phyloP scores from a whole-genome alignment of 92 coral and sea anemone species.

The Epizoanthus scotinus region DNA sequence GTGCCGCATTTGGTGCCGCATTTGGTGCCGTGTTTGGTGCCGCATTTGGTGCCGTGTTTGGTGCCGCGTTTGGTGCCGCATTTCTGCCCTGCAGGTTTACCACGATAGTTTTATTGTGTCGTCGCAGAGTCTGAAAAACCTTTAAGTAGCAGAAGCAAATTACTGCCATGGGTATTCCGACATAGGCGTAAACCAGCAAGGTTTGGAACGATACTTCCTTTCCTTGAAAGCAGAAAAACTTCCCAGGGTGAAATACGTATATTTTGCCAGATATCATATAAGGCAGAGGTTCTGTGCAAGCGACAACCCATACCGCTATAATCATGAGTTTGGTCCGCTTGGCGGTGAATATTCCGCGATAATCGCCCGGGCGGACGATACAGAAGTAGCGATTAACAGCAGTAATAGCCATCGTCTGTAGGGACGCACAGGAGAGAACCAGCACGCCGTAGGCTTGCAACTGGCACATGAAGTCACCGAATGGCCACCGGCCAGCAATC shows the following conservation, averaged over 20 bases:
- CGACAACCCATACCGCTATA: slow-evolving; percentile 47
- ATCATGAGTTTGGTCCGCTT: slow-evolving; percentile 37
- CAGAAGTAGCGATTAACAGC: slow-evolving; percentile 64
- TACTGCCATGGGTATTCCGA: slow-evolving; percentile 49
- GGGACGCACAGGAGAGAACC: slow-evolving; percentile 54
- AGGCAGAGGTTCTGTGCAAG: slow-evolving; percentile 39
- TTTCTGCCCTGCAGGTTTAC: neutral
- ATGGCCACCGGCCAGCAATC: slow-evolving; percentile 29
- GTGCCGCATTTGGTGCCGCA: too few relatives aligned
- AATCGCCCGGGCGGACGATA: slow-evolving; percentile 50
- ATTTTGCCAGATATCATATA: slow-evolving; percentile 38
- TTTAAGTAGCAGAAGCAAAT: slow-evolving; percentile 48
- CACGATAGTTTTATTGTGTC: slow-evolving; percentile 39
- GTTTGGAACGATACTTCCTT: slow-evolving; percentile 42
- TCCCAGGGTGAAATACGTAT: slow-evolving; percentile 51
- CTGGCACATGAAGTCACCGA: slow-evolving; percentile 38
- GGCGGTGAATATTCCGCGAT: slow-evolving; percentile 49
- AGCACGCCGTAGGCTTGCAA: slow-evolving; percentile 55
- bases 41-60: too few relatives aligned
- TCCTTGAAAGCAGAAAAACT: slow-evolving; percentile 55
- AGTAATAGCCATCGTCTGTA: slow-evolving; percentile 61
- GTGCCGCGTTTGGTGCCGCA: neutral
- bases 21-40: too few relatives aligned
- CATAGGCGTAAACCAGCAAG: slow-evolving; percentile 46
- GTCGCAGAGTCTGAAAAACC: slow-evolving; percentile 47